Evolutionary conservation across 2,113 vertebrate genomes (phyloP).

Genomic region (Scolopax mira): DNA sequence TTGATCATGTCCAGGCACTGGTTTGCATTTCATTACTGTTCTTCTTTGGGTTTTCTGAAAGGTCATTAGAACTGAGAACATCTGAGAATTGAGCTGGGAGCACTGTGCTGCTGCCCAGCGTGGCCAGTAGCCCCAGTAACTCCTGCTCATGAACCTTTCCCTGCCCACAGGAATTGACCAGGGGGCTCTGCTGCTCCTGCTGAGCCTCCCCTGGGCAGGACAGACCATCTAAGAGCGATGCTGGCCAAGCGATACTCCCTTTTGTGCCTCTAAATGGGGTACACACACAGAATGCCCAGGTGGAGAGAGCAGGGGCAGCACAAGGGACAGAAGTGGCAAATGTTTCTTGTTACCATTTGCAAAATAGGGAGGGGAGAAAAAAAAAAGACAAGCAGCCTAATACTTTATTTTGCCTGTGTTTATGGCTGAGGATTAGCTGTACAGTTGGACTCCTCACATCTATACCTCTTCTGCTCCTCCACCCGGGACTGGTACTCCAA

Average conservation of each 20-base stretch:
- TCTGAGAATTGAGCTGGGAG: background rate
- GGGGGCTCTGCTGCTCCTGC: background rate
- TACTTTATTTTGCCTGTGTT: background rate
- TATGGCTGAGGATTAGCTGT: background rate
- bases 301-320: background rate
- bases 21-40: background rate
- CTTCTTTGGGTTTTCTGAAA: background rate
- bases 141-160: background rate
- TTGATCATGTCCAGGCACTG: background rate
- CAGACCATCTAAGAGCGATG: accelerated
- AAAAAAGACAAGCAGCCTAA: background rate
- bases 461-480: background rate
- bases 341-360: background rate
- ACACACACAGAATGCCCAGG: accelerated
- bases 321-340: background rate
- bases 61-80: background rate
- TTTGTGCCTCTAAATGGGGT: background rate
- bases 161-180: background rate
- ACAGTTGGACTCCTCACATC: accelerated
- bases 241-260: background rate
- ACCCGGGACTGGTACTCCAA: background rate
- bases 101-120: background rate
- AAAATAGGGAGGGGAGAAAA: background rate
- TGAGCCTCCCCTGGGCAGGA: background rate
- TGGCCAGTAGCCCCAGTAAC: background rate